Evolutionary conservation across 2,888 invertebrate genomes (phyloP).

Genomic region (Sylvicola fuscatus): DNA sequence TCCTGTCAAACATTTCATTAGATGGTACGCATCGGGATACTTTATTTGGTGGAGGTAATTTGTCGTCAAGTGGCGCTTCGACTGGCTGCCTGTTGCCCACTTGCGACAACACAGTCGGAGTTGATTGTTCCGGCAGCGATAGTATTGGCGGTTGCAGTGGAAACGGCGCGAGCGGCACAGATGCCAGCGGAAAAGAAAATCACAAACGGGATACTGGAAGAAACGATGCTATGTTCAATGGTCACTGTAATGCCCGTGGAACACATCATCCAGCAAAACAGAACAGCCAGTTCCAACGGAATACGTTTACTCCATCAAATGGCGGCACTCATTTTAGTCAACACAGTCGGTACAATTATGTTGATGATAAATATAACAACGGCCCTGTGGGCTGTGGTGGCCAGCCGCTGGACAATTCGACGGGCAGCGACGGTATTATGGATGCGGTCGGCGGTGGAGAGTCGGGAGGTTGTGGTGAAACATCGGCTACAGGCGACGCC

Average conservation of each 20-base stretch:
- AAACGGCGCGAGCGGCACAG: too few relatives aligned
- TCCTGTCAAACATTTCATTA: slow-evolving; percentile 85
- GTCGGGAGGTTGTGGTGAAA: slow-evolving; percentile 8
- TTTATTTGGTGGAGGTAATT: slow-evolving; percentile 1
- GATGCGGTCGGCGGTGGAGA: slow-evolving; percentile 16
- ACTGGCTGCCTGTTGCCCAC: too few relatives aligned
- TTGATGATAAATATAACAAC: slow-evolving; percentile 12
- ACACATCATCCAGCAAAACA: too few relatives aligned
- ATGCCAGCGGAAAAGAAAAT: too few relatives aligned
- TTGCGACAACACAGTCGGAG: too few relatives aligned
- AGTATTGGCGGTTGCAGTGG: too few relatives aligned
- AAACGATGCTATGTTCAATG: too few relatives aligned
- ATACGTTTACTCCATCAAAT: background rate
- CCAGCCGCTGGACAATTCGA: too few relatives aligned
- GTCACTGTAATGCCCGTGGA: too few relatives aligned
- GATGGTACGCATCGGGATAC: slow-evolving; percentile 73
- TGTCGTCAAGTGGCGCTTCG: background rate
- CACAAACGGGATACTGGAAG: too few relatives aligned
- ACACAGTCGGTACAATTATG: slow-evolving; percentile 17
- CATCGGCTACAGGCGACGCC: slow-evolving; percentile 17
- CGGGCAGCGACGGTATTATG: slow-evolving; percentile 4
- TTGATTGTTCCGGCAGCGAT: too few relatives aligned
- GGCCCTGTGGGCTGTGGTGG: slow-evolving; percentile 6
- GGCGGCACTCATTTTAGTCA: slow-evolving; percentile 6
- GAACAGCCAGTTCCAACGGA: slow-evolving; percentile 7